Base-by-base conservation (phyloP, 2,888 invertebrate species). In the Tachina lurida region DNA sequence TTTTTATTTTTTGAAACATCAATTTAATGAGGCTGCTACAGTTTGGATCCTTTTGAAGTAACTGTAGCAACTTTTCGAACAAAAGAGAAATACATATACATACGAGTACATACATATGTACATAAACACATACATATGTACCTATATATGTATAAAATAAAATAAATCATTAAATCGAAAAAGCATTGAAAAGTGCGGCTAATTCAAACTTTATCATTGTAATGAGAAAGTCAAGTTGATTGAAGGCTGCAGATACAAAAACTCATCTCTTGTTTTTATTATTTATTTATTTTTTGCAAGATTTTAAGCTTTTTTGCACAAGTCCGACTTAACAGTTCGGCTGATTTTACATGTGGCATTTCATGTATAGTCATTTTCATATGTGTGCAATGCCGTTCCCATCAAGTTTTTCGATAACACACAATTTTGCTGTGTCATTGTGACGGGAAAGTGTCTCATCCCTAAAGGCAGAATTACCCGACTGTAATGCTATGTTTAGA, bases 131-230 rank as follows among this genome's bases (percentile, higher is more conserved):
- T 22, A 22, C 3, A 3, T 22, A 22, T 22, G 22, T 22, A 22
- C n/a, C n/a, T n/a, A 31, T 31, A 31, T 31, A 31, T 31, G 31
- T 17, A 56, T 10, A 19, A 5, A 19, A 19, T 13, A n/a, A 47
- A 73, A 58, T 31, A 54, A 71, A 65, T 67, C 54, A 56, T 79
- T 43, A 75, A 75, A 74, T 67, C n/a, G 17, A 62, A 77, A 47
- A 81, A 74, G 31, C 77, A 49, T 74, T 77, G 63, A 73, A 77
- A 84, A 77, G 77, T 81, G 77, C 68, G 77, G 47, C 77, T 74
- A 73, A 77, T 77, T 77, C 17, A 81, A 81, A 70, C 77, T 68
- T 77, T 52, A 49, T 41, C 47, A 76, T 45, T 54, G 17, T 79
- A 22, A 73, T n/a, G 17, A 73, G 22, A 45, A 62, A 79, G 47